Conservation (phyloP, 2,888 invertebrate genomes). For the Cenopis cana region DNA sequence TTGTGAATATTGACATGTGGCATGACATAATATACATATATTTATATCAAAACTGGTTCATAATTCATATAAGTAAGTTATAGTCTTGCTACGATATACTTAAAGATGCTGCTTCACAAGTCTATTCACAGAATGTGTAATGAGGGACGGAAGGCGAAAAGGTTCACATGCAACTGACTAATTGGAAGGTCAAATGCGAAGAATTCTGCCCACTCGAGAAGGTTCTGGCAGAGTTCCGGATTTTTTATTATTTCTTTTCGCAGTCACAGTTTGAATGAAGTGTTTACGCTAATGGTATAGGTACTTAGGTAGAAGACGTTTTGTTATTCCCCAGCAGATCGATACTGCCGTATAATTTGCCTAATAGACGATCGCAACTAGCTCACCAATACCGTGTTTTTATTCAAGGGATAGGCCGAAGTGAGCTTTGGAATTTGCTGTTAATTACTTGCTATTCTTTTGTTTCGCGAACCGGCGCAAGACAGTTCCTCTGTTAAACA, state of each 20-base stretch:
- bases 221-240: conserved; percentile 51
- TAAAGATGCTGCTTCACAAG: conserved; percentile 34
- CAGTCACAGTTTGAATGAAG: background rate
- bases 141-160: conserved; percentile 56
- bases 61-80: background rate
- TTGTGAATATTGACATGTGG: background rate
- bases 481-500: conserved; percentile 1
- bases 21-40: too few relatives aligned
- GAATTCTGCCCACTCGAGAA: conserved; percentile 62
- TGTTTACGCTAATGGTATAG: conserved; percentile 1
- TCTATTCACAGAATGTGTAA: conserved; percentile 50
- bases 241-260: conserved; percentile 20
- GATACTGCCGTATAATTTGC: conserved; percentile 31
- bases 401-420: background rate
- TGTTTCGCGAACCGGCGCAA: conserved; percentile 2
- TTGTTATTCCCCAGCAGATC: conserved; percentile 24
- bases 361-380: conserved; percentile 25
- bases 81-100: conserved; percentile 21
- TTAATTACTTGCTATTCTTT: conserved; percentile 21
- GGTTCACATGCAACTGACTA: conserved; percentile 60
- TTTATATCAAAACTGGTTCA: background rate
- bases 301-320: conserved; percentile 6
- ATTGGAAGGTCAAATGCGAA: conserved; percentile 65
- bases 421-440: conserved; percentile 11
- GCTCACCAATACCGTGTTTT: background rate